Percentiles rank a stretch among this genome's conserved stretches.
phyloP scores from a whole-genome alignment of 2,888 invertebrate genomes.

The Cheilosia vulpina region DNA sequence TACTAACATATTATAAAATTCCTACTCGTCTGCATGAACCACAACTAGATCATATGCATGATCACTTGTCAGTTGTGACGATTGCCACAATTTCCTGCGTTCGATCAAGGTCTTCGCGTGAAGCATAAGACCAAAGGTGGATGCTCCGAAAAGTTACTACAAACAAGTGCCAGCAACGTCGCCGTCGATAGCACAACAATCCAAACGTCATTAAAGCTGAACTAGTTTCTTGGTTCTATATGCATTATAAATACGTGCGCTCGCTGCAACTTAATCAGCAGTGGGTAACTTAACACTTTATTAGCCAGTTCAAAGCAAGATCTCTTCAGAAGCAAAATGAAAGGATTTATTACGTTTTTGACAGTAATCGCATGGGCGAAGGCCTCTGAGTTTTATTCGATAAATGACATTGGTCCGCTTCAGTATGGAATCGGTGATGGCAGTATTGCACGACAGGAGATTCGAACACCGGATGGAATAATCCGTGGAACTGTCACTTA shows the following conservation, averaged over 20 bases:
- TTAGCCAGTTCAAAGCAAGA: conserved; percentile 51
- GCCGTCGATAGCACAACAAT: conserved; percentile 26
- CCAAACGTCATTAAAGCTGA: conserved; percentile 14
- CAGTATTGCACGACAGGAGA: conserved; percentile 55
- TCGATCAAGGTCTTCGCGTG: conserved; percentile 60
- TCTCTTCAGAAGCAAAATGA: conserved; percentile 43
- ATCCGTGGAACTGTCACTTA: conserved; percentile 80
- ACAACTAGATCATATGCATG: conserved; percentile 51
- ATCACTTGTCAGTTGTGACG: neutral
- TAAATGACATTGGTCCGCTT: conserved; percentile 29
- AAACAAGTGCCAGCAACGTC: conserved; percentile 24
- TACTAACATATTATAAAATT: conserved; percentile 25
- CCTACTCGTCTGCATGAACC: conserved; percentile 54
- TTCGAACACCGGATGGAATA: conserved; percentile 76
- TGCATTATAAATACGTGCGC: conserved; percentile 67
- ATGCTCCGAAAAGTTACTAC: conserved; percentile 21
- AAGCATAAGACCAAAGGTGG: conserved; percentile 44
- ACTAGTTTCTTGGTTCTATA: conserved; percentile 4
- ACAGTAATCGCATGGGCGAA: conserved; percentile 37
- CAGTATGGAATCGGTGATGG: conserved; percentile 52
- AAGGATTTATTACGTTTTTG: conserved; percentile 39
- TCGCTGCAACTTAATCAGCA: conserved; percentile 38
- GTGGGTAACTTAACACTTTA: conserved; percentile 61
- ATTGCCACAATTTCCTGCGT: conserved; percentile 63
- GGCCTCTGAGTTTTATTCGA: conserved; percentile 36